Conservation (phyloP, 92 coral and sea anemone species). For the Porites divaricata region DNA sequence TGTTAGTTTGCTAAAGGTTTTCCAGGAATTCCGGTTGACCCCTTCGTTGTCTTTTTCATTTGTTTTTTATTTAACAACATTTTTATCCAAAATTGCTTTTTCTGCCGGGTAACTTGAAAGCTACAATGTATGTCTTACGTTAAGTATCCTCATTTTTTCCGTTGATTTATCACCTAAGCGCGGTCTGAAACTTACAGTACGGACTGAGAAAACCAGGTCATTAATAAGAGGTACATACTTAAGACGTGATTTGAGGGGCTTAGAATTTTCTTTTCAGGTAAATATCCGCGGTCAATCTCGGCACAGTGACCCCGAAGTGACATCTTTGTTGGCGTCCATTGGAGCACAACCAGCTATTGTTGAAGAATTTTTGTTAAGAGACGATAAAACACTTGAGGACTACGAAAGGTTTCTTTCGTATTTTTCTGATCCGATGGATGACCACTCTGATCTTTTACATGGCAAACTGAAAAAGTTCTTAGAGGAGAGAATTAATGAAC, state of each 20-base stretch:
- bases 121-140: no score
- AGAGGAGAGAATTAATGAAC: slow-evolving; percentile 13
- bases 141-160: no score
- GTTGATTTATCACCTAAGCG: no score
- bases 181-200: no score
- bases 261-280: slow-evolving; percentile 55
- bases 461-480: slow-evolving; percentile 59
- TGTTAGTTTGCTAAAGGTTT: no score
- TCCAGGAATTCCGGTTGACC: no score
- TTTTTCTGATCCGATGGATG: neutral
- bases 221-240: neutral
- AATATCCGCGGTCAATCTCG: slow-evolving; percentile 83
- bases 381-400: slow-evolving; percentile 74
- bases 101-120: no score
- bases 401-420: slow-evolving; percentile 49
- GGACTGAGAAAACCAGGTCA: no score
- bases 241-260: neutral
- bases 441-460: slow-evolving; percentile 53
- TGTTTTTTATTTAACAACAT: no score
- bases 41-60: no score
- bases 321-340: slow-evolving; percentile 47
- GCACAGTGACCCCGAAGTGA: slow-evolving; percentile 41
- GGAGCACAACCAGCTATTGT: slow-evolving; percentile 68
- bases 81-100: no score
- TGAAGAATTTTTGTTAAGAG: slow-evolving; percentile 83